Evolutionary conservation across 2,113 vertebrate species (phyloP), one percentile per base, ranked within the genome.

Genomic region (Anseranas semipalmata): DNA sequence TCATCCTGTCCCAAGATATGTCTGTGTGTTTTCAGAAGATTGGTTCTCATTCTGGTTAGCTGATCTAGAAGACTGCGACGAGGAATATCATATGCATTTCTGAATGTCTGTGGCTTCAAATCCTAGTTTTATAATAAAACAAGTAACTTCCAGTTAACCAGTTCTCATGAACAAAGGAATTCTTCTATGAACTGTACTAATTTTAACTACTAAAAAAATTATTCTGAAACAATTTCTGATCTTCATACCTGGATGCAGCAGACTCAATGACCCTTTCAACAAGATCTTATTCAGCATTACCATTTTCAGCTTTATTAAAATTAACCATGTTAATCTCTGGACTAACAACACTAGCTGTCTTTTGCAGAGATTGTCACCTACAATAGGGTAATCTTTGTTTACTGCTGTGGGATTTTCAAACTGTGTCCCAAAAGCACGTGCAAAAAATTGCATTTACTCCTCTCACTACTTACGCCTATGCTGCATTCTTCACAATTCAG

Each of bases 1-100:
- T 99, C 98, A 96, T 99, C 98, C 92, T 98, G 98, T 70, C 98
- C 98, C 37, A 96, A 95, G 71, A 98, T 98, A 93, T 97, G 97
- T 50, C 98, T 98, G 75, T 98, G 98, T 28, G 97, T 98, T 97
- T 98, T 98, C 96, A 99, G 92, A 70, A 99, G 96, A 72, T 98
- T 99, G 62, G 98, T 97, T 97, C 98, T 98, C 98, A 99, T 99
- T 92, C 98, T 97, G 41, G 98, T 99, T 83, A 99, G 95, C 82
- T 99, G 98, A 93, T 99, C 98, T 87, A 99, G 88, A 73, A 99
- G 98, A 96, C 81, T 98, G 93, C 81, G 95, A 28, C 98, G 98
- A 77, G 98, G 98, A 97, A 99, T 98, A 97, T 99, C 98, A n/a
- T 98, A 99, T 0, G 98, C 98, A 92, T 99, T 99, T 92, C 98